Evolutionary conservation across 2,888 invertebrate species (phyloP).

Genomic region (Lithophane socia): DNA sequence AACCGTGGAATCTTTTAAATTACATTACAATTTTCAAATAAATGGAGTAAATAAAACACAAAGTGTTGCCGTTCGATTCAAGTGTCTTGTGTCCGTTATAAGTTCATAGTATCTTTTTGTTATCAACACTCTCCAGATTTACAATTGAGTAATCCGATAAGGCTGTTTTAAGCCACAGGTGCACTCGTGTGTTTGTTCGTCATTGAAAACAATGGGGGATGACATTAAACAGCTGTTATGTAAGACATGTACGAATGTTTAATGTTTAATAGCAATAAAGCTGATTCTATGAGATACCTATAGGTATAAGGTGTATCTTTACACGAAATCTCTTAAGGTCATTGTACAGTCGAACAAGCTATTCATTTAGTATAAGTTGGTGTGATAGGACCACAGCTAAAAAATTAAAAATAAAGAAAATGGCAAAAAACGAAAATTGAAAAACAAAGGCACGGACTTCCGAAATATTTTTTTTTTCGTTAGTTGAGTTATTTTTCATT

Average conservation of each 20-base stretch:
- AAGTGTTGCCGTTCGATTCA: conserved; percentile 4
- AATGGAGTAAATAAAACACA: not conserved
- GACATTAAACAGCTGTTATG: conserved; percentile 30
- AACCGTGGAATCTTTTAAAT: not conserved
- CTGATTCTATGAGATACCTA: no score
- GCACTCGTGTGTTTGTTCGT: conserved; percentile 49
- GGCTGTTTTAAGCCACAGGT: conserved; percentile 14
- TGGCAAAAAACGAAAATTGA: no score
- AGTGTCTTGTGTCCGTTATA: conserved; percentile 33
- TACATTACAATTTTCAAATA: not conserved
- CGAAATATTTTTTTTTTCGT: no score
- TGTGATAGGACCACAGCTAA: no score
- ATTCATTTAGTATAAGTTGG: no score
- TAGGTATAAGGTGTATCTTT: no score
- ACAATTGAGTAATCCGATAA: conserved; percentile 42
- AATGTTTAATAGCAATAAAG: no score
- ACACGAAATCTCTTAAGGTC: no score
- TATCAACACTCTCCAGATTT: conserved; percentile 38
- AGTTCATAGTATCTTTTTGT: not conserved
- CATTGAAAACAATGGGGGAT: not conserved
- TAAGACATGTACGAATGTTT: not conserved
- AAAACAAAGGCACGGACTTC: no score
- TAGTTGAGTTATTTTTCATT: no score
- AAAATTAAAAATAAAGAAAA: no score
- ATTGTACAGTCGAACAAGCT: no score